Conservation (phyloP, 2,797 vertebrate genomes). For the Enoplosus armatus region DNA sequence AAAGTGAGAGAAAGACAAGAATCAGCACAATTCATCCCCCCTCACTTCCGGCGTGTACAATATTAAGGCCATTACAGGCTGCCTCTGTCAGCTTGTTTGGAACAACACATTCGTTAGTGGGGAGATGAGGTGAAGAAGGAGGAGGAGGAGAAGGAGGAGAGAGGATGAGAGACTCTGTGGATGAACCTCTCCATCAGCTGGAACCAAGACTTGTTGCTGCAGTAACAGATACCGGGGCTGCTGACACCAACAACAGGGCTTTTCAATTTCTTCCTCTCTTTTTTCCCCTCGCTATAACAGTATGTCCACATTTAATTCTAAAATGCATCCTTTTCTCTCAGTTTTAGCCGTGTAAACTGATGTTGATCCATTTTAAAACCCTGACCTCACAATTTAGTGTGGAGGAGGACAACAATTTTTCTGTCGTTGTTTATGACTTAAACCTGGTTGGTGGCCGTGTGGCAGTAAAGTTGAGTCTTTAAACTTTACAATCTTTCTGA, state of each 20-base stretch:
- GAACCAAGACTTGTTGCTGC: slow-evolving; percentile 67
- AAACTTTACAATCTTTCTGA: neutral
- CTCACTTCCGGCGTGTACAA: slow-evolving; percentile 79
- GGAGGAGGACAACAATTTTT: neutral
- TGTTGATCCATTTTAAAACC: neutral
- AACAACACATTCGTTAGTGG: slow-evolving; percentile 82
- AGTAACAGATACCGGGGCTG: slow-evolving; percentile 66
- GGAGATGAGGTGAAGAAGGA: slow-evolving; percentile 36
- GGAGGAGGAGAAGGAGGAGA: slow-evolving; percentile 5
- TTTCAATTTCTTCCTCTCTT: neutral
- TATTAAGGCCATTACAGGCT: slow-evolving; percentile 83
- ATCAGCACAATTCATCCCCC: slow-evolving; percentile 83
- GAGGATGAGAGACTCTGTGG: slow-evolving; percentile 32
- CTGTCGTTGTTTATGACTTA: too few relatives aligned
- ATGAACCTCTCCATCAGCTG: slow-evolving; percentile 69
- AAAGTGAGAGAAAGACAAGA: slow-evolving; percentile 66
- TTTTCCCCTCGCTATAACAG: neutral
- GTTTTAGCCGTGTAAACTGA: neutral
- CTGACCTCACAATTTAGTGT: neutral
- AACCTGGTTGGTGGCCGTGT: too few relatives aligned
- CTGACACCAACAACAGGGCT: slow-evolving; percentile 23
- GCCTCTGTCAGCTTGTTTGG: slow-evolving; percentile 83
- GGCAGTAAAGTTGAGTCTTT: neutral
- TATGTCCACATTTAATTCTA: neutral
- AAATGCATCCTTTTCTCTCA: neutral